Evolutionary conservation across 2,797 vertebrate species (phyloP).

Genomic region (Peromyscus aztecus): DNA sequence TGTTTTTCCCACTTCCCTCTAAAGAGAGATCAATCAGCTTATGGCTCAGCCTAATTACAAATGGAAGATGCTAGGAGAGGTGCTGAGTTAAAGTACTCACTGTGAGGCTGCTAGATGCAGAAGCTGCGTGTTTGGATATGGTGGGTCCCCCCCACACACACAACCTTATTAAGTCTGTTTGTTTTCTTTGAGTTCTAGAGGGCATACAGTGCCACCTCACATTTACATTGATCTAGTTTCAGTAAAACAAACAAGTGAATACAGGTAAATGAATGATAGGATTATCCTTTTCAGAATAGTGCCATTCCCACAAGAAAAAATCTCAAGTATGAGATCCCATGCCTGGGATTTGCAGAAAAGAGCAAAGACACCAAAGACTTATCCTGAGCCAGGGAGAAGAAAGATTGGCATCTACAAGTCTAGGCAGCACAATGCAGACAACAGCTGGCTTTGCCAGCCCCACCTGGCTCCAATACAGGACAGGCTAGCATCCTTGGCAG

Average conservation of each 20-base stretch:
- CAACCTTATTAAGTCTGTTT: conserved; percentile 20
- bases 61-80: conserved; percentile 61
- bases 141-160: not conserved
- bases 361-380: conserved; percentile 74
- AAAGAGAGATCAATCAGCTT: conserved; percentile 65
- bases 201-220: not conserved
- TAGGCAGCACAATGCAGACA: conserved; percentile 75
- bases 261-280: conserved; percentile 38
- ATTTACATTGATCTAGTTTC: conserved; percentile 60
- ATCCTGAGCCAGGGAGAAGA: conserved; percentile 52
- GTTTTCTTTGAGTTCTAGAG: conserved; percentile 65
- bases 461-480: conserved; percentile 80
- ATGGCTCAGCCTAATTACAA: conserved; percentile 76
- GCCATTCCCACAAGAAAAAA: conserved; percentile 52
- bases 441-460: conserved; percentile 80
- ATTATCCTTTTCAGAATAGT: conserved; percentile 43
- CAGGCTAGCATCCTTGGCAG: conserved; percentile 81
- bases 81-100: conserved; percentile 34
- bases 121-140: conserved; percentile 3
- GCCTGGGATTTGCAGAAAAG: conserved; percentile 60
- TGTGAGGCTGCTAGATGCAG: conserved; percentile 29
- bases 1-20: conserved; percentile 71
- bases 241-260: conserved; percentile 39
- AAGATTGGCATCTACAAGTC: conserved; percentile 75
- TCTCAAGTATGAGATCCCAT: conserved; percentile 31